Conservation (phyloP, 2,888 invertebrate genomes). For the Galeruca laticollis region DNA sequence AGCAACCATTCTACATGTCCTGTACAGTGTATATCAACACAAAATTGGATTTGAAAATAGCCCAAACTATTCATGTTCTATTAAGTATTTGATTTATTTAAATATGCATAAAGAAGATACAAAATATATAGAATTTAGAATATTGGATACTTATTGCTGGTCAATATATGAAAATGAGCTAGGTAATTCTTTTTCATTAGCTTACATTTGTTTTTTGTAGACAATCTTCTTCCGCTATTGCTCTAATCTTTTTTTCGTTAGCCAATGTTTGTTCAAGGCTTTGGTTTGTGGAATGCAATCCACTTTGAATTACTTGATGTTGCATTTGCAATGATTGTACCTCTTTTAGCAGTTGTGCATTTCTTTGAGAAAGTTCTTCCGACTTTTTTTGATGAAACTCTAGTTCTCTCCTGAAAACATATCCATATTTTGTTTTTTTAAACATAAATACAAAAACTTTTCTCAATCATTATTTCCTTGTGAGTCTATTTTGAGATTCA, state of each 20-base stretch:
- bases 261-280: conserved; percentile 63
- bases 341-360: conserved; percentile 68
- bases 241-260: conserved; percentile 65
- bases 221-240: conserved; percentile 67
- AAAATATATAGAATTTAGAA: no score
- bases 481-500: no score
- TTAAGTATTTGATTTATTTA: no score
- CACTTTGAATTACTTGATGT: conserved; percentile 63
- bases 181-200: neutral
- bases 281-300: conserved; percentile 62
- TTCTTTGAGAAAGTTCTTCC: conserved; percentile 66
- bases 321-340: conserved; percentile 62
- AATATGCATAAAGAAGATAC: no score
- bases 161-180: neutral
- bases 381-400: conserved; percentile 67
- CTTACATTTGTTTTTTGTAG: conserved; percentile 57
- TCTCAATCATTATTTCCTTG: no score
- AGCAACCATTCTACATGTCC: no score
- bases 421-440: neutral
- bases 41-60: no score
- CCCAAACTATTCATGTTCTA: no score
- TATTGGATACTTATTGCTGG: no score
- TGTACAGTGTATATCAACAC: no score
- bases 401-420: conserved; percentile 61
- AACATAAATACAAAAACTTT: neutral